Evolutionary conservation across 2,888 invertebrate species (phyloP).

Genomic region (Ectropis crepuscularia): DNA sequence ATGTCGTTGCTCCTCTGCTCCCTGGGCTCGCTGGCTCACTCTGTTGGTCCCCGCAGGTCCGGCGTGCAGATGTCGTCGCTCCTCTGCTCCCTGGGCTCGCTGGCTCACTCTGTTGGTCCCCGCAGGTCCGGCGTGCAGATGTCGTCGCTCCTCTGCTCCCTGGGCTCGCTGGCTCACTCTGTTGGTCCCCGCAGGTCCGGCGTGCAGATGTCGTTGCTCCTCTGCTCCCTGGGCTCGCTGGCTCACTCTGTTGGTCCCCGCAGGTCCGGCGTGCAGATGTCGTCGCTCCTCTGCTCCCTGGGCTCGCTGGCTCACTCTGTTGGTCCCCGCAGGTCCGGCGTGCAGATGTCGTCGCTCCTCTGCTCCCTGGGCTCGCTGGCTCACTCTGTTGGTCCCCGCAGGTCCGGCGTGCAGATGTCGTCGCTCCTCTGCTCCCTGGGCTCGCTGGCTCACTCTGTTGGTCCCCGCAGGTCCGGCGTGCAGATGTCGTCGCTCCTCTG

Average conservation of each 20-base stretch:
- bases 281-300: conserved; percentile 91
- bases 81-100: conserved; percentile 88
- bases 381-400: no score
- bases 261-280: conserved; percentile 93
- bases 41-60: conserved; percentile 89
- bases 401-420: conserved; percentile 93
- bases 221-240: conserved; percentile 89
- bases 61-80: conserved; percentile 94
- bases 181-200: conserved; percentile 89
- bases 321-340: conserved; percentile 90
- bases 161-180: conserved; percentile 89
- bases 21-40: conserved; percentile 88
- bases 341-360: conserved; percentile 94
- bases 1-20: conserved; percentile 94
- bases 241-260: no score
- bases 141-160: conserved; percentile 92
- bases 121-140: conserved; percentile 91
- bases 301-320: conserved; percentile 90
- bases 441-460: no score
- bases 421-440: conserved; percentile 91
- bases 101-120: no score
- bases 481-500: conserved; percentile 95
- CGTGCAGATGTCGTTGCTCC: conserved; percentile 94
- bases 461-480: conserved; percentile 90
- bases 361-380: conserved; percentile 89